A percentile compares a stretch with the other conserved stretches of the same genome.
Evolutionary conservation across 2,113 vertebrate genomes (phyloP).

Genomic region (Myiopsitta monachus): DNA sequence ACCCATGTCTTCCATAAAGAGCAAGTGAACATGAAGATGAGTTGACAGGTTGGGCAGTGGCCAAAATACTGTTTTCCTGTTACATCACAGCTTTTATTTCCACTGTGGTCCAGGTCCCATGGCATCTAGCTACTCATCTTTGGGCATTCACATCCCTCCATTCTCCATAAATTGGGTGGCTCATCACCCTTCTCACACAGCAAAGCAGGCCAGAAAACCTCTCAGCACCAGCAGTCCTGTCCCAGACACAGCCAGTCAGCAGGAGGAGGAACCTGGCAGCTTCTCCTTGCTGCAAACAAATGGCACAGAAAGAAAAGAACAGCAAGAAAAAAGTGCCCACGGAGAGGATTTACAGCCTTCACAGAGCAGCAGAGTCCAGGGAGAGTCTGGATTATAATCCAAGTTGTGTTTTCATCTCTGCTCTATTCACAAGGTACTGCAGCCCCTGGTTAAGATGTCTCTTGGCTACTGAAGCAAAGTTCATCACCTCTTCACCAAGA

Average conservation of each 20-base stretch:
- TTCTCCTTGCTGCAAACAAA: not conserved
- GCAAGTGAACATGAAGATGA: not conserved
- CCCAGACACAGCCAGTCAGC: not conserved
- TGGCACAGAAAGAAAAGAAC: not conserved
- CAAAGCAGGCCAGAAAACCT: not conserved
- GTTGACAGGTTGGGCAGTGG: not conserved
- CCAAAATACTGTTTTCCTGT: not conserved
- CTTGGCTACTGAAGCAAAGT: not conserved
- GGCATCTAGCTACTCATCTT: not conserved
- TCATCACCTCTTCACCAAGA: not conserved
- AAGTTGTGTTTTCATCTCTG: not conserved
- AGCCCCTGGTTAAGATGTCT: not conserved
- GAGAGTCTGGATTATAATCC: not conserved
- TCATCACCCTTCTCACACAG: not conserved
- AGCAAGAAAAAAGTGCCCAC: not conserved
- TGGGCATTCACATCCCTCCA: not conserved
- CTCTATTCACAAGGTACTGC: not conserved
- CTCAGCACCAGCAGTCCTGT: not conserved
- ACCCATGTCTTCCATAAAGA: not conserved
- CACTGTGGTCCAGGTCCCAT: not conserved
- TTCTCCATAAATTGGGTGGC: fast-evolving
- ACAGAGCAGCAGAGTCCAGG: not conserved
- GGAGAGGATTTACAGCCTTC: not conserved
- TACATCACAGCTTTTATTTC: not conserved
- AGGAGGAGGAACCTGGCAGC: not conserved